phyloP scores from a whole-genome alignment of 2,797 vertebrate genomes.

The Acipenser oxyrinchus region DNA sequence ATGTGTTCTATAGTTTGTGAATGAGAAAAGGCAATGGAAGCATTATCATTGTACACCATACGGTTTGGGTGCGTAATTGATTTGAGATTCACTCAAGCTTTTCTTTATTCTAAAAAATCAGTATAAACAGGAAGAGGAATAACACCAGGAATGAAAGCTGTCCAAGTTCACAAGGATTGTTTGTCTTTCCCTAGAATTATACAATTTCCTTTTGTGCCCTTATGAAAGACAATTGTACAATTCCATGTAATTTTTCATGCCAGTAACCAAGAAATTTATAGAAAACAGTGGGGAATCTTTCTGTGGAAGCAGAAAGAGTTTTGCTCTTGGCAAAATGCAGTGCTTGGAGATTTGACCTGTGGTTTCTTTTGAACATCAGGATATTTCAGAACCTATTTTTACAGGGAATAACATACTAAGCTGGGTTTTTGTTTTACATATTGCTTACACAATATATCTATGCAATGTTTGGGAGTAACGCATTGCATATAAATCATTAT shows the following conservation, averaged over 20 bases:
- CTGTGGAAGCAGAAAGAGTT: slow-evolving; percentile 51
- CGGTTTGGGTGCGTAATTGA: too few relatives aligned
- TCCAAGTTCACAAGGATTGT: neutral
- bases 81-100: neutral
- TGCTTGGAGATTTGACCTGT: slow-evolving; percentile 47
- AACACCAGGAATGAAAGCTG: neutral
- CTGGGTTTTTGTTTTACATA: too few relatives aligned
- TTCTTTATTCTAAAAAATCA: neutral
- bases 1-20: too few relatives aligned
- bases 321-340: slow-evolving; percentile 57
- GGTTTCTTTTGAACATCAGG: slow-evolving; percentile 27
- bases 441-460: too few relatives aligned
- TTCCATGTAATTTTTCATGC: slow-evolving; percentile 41
- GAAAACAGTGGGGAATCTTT: slow-evolving; percentile 69
- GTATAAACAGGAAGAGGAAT: neutral
- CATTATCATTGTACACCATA: too few relatives aligned
- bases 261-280: slow-evolving; percentile 57
- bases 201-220: neutral
- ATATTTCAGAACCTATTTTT: neutral
- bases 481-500: too few relatives aligned
- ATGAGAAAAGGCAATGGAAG: too few relatives aligned
- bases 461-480: too few relatives aligned
- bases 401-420: neutral
- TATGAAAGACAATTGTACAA: slow-evolving; percentile 17
- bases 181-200: slow-evolving; percentile 7